Evolutionary conservation across 2,113 vertebrate species (phyloP).

Genomic region (Hippocampus mohnikei): DNA sequence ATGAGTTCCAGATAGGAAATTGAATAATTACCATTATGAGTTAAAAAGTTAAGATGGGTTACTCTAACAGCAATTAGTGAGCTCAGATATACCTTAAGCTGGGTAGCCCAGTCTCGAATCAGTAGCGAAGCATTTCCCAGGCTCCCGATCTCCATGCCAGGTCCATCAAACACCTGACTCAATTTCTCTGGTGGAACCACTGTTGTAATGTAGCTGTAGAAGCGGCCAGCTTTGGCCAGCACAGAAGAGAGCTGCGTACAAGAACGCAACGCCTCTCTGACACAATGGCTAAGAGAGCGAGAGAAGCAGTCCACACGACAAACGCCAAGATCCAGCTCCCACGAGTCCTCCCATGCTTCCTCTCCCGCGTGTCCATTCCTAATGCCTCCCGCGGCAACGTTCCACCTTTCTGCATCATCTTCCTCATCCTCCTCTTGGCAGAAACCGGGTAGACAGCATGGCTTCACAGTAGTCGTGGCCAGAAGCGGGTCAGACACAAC

Average conservation of each 20-base stretch:
- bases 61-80: neutral
- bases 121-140: conserved; percentile 19
- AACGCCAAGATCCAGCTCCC: conserved; percentile 68
- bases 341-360: conserved; percentile 55
- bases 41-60: neutral
- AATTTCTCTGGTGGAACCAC: conserved; percentile 76
- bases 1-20: neutral
- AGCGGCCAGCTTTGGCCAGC: conserved; percentile 69
- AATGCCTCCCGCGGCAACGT: conserved; percentile 29
- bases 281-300: conserved; percentile 68
- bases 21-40: neutral
- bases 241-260: conserved; percentile 65
- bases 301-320: conserved; percentile 75
- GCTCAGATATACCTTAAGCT: conserved; percentile 64
- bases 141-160: conserved; percentile 33
- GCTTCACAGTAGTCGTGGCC: conserved; percentile 38
- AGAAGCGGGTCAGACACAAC: conserved; percentile 65
- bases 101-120: conserved; percentile 67
- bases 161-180: conserved; percentile 66
- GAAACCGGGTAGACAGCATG: conserved; percentile 71
- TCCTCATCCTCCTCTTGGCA: conserved; percentile 42
- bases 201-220: conserved; percentile 75
- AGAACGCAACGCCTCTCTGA: conserved; percentile 66
- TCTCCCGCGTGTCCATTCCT: conserved; percentile 42
- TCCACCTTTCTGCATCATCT: conserved; percentile 28